Percentiles rank a stretch among this genome's conserved stretches.
phyloP scores from a whole-genome alignment of 2,888 invertebrate species.

The Drosophila mettleri region DNA sequence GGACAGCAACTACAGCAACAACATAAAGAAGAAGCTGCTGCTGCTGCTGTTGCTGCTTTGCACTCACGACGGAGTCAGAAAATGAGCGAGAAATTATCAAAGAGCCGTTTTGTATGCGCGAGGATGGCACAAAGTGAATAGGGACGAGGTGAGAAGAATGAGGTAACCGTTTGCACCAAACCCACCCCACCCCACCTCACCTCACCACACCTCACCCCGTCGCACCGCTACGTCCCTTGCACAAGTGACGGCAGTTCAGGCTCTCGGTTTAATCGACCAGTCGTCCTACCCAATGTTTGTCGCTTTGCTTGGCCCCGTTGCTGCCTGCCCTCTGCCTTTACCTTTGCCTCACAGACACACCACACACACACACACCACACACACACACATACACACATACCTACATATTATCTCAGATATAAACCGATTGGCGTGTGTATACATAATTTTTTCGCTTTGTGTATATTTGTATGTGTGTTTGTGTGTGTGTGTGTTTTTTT shows the following conservation, averaged over 20 bases:
- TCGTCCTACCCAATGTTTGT: constrained; percentile 50
- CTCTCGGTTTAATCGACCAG: constrained; percentile 60
- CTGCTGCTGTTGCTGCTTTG: constrained; percentile 40
- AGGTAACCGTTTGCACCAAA: constrained; percentile 20
- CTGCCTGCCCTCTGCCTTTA: neutral
- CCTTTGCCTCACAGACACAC: constrained; percentile 4
- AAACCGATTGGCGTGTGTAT: constrained; percentile 70
- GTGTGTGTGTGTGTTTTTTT: constrained; percentile 11
- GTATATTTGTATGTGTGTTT: constrained; percentile 7
- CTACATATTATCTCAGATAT: constrained; percentile 48
- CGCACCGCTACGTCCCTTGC: neutral
- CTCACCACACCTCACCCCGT: too few species aligned
- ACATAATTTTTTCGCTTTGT: constrained; percentile 59
- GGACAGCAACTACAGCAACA: constrained; percentile 12
- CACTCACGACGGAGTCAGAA: constrained; percentile 64
- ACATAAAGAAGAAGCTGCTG: constrained; percentile 13
- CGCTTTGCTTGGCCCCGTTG: constrained; percentile 29
- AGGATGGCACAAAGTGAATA: constrained; percentile 3
- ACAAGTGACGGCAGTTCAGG: constrained; percentile 23
- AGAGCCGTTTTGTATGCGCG: constrained; percentile 36
- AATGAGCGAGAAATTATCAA: constrained; percentile 73
- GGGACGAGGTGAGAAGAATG: neutral
- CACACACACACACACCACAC: neutral
- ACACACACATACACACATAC: neutral
- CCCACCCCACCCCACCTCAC: neutral